Evolutionary conservation across 2,888 invertebrate genomes (phyloP).

Genomic region (Leptura quadrifasciata): DNA sequence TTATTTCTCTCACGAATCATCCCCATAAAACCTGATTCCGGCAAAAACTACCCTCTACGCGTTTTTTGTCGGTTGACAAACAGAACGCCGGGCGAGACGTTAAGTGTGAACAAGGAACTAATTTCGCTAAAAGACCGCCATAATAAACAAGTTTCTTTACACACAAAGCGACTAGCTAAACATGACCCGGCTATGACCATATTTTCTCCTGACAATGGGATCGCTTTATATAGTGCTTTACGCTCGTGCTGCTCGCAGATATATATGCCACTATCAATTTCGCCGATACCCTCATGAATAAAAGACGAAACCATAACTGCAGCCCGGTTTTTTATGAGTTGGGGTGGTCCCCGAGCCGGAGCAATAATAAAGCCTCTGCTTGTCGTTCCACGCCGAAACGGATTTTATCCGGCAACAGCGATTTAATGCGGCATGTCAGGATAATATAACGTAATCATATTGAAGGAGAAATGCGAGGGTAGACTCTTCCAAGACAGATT

Average conservation of each 20-base stretch:
- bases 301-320: constrained; percentile 38
- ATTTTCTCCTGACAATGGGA: constrained; percentile 57
- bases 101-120: constrained; percentile 34
- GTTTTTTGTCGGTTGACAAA: constrained; percentile 21
- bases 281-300: constrained; percentile 49
- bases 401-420: constrained; percentile 52
- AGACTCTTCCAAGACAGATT: constrained; percentile 47
- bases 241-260: constrained; percentile 49
- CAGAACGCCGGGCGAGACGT: constrained; percentile 21
- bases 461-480: constrained; percentile 48
- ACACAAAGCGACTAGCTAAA: constrained; percentile 38
- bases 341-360: constrained; percentile 32
- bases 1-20: constrained; percentile 25
- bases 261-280: constrained; percentile 46
- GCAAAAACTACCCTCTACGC: constrained; percentile 30
- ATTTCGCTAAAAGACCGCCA: constrained; percentile 42
- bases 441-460: constrained; percentile 56
- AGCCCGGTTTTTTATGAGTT: constrained; percentile 39
- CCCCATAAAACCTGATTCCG: constrained; percentile 28
- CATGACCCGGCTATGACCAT: constrained; percentile 48
- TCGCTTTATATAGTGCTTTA: constrained; percentile 57
- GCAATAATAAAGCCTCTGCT: constrained; percentile 37
- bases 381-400: constrained; percentile 41
- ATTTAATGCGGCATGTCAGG: constrained; percentile 58
- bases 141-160: constrained; percentile 43